A percentile compares a stretch with the other conserved stretches of the same genome.
These are phyloP conservation scores for Nothobranchius furzeri DNA, from an alignment of 2,113 vertebrate genomes.

Conservation along the genomic window DNA sequence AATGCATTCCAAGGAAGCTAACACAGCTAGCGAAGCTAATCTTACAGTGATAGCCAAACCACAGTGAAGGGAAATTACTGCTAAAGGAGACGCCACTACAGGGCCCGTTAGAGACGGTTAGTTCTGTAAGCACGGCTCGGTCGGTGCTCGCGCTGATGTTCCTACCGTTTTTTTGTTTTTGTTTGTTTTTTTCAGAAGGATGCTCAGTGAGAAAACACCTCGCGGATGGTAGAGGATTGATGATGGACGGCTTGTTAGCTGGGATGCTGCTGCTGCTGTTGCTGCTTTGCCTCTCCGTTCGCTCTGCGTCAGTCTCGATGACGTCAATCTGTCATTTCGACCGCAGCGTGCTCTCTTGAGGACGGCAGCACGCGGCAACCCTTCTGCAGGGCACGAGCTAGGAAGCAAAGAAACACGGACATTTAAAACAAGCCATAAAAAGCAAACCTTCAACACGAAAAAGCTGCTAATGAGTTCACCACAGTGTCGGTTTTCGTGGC, in stretches of 20 bases:
- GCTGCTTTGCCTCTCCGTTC: conserved; percentile 43
- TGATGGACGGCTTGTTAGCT: conserved; percentile 29
- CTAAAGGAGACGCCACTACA: not conserved
- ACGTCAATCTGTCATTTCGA: conserved; percentile 74
- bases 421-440: too few relatives aligned
- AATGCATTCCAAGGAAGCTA: conserved; percentile 42
- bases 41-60: conserved; percentile 52
- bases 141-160: conserved; percentile 8
- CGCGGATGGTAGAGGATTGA: conserved; percentile 37
- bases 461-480: too few relatives aligned
- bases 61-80: conserved; percentile 26
- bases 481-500: too few relatives aligned
- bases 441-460: too few relatives aligned
- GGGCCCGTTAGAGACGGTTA: not conserved
- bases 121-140: not conserved
- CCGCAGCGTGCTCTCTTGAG: conserved; percentile 35
- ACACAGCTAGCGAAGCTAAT: conserved; percentile 56
- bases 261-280: conserved; percentile 55
- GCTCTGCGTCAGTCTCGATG: conserved; percentile 74
- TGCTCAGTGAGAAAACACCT: conserved; percentile 56
- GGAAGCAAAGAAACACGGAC: too few relatives aligned
- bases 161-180: conserved; percentile 71
- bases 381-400: conserved; percentile 1
- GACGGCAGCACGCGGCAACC: conserved; percentile 14
- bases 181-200: conserved; percentile 47